Percentiles rank a stretch among this genome's conserved stretches.
phyloP scores from a whole-genome alignment of 2,888 invertebrate species.

The Glyphotaelius pellucidus region DNA sequence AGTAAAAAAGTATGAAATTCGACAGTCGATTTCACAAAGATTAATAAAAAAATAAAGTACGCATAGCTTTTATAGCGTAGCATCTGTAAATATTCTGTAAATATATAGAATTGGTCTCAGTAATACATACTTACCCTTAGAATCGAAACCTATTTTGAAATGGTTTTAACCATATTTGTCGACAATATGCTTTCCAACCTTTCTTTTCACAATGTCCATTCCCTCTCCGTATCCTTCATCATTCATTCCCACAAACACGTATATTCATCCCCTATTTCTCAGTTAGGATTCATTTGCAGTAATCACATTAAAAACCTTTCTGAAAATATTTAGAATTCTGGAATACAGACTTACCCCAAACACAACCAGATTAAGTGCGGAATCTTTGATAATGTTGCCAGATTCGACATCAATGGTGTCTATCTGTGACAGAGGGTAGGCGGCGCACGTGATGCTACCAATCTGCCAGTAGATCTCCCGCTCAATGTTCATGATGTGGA shows the following conservation, averaged over 20 bases:
- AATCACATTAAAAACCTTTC: neutral
- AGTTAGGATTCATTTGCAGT: neutral
- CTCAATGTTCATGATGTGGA: constrained; percentile 97
- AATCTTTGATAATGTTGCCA: constrained; percentile 96
- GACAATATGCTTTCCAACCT: neutral
- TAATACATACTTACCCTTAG: no score
- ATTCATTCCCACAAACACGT: no score
- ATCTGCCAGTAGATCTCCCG: constrained; percentile 98
- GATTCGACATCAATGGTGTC: constrained; percentile 96
- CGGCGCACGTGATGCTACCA: constrained; percentile 96
- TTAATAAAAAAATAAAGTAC: no score
- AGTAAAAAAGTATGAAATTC: neutral
- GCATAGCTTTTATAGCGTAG: no score
- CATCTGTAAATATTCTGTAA: no score
- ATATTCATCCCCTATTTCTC: neutral
- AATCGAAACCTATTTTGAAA: no score
- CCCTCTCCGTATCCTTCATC: neutral
- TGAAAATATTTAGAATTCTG: neutral
- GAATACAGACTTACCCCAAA: constrained; percentile 87
- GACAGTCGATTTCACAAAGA: no score
- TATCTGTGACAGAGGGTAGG: constrained; percentile 95
- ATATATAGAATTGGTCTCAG: no score
- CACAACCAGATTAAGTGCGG: constrained; percentile 95
- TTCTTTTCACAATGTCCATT: neutral
- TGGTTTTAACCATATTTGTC: no score